A percentile compares a stretch with the other conserved stretches of the same genome.
These are phyloP conservation scores for Ethmia dodecea DNA, from an alignment of 2,888 invertebrate species.

Conservation along the genomic window DNA sequence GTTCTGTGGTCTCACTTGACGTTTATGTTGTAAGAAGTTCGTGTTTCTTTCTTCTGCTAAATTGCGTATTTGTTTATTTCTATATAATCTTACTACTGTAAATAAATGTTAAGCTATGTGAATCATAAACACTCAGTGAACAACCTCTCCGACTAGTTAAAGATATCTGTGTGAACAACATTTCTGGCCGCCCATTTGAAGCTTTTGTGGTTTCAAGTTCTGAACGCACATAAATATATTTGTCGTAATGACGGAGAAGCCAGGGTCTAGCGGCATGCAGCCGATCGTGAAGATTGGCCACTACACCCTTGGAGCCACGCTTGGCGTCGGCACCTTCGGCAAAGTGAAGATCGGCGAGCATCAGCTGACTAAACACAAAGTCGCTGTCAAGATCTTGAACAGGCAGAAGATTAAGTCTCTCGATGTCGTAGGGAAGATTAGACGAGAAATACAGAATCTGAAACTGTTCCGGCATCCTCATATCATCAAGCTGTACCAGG, in stretches of 20 bases:
- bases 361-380: constrained; percentile 97
- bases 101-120: no score
- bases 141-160: no score
- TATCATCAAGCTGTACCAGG: constrained; percentile 97
- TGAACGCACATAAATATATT: no score
- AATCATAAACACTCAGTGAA: neutral
- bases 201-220: no score
- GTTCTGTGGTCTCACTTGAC: no score
- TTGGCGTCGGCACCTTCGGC: constrained; percentile 99
- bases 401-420: constrained; percentile 99
- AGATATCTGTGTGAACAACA: no score
- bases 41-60: no score
- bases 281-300: constrained; percentile 98
- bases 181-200: no score
- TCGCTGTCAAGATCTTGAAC: constrained; percentile 98
- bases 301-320: constrained; percentile 91
- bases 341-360: constrained; percentile 99
- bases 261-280: constrained; percentile 68
- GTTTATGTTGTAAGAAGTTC: no score
- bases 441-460: constrained; percentile 98
- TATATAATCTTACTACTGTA: no score
- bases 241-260: constrained; percentile 58
- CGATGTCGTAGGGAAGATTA: constrained; percentile 99
- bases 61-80: no score
- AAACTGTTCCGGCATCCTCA: constrained; percentile 99